Base-by-base conservation (phyloP, 2,113 vertebrate genomes). In the Rhynchomys soricoides region DNA sequence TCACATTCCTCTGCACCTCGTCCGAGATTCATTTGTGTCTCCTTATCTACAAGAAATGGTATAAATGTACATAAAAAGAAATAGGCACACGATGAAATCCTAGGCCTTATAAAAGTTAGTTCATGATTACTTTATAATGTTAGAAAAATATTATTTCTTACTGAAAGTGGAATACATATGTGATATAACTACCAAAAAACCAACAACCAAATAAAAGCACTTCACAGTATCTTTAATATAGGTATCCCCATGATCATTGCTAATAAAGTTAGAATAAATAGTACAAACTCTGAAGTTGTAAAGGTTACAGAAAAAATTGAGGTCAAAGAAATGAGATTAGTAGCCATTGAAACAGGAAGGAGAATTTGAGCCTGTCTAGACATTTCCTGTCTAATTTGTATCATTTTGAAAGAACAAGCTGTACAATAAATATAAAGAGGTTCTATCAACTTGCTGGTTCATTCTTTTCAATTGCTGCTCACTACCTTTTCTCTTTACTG, bases 291-390 rank as follows among this genome's bases (percentile, higher is more conserved):
- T 52, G 85, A 95, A 82, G 64, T 96, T 85, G 45, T n/a, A 97
- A 96, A 97, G 52, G 64, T 96, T 92, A 96, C 19, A 89, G 43
- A 94, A 74, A 87, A 97, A 96, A 95, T 81, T 87, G n/a, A 89
- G 45, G 40, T 86, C 75, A 94, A 94, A 90, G 74, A 89, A 97
- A 96, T 96, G 78, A 96, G 78, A 95, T 95, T 96, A 93, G 57
- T 90, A 81, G 74, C 48, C 31, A 57, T 8, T 79, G 45, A 34
- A 89, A 87, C 8, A 68, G 70, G 24, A 96, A 96, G 79, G 26
- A 96, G 57, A 90, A 37, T 37, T 94, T 94, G 15, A 4, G 40
- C 66, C 59, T 90, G 79, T 96, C 97, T 90, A 97, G 96, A 98
- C 90, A 90, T 78, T 94, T 87, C 71, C 43, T 96, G 4, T 68